These are phyloP conservation scores for Caenorhabditis plicata DNA, from an alignment of 2,888 invertebrate genomes.

Conservation along the genomic window DNA sequence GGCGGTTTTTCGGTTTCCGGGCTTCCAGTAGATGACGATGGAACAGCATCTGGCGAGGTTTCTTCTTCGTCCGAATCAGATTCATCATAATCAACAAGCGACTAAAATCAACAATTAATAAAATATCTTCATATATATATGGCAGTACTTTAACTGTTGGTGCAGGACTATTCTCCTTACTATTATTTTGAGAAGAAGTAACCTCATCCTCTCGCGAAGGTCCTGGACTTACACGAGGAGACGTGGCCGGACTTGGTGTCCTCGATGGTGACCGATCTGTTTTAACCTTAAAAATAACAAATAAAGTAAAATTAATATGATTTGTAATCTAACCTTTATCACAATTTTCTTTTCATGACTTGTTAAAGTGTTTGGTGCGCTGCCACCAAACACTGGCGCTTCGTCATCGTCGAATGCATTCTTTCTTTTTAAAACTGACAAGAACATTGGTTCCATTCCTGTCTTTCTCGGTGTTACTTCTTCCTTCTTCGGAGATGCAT, in stretches of 20 bases:
- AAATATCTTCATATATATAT: too few species aligned
- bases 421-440: slow-evolving; percentile 46
- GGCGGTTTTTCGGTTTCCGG: slow-evolving; percentile 31
- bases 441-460: slow-evolving; percentile 57
- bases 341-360: slow-evolving; percentile 37
- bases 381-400: slow-evolving; percentile 28
- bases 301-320: slow-evolving; percentile 6
- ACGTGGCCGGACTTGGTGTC: slow-evolving; percentile 28
- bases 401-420: slow-evolving; percentile 42
- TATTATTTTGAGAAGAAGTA: slow-evolving; percentile 38
- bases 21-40: slow-evolving; percentile 46
- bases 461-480: slow-evolving; percentile 40
- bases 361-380: slow-evolving; percentile 9
- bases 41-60: slow-evolving; percentile 31
- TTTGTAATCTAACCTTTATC: slow-evolving; percentile 32
- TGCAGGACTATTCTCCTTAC: slow-evolving; percentile 18
- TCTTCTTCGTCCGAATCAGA: slow-evolving; percentile 44
- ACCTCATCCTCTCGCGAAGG: slow-evolving; percentile 48
- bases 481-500: slow-evolving; percentile 25
- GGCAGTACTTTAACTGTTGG: slow-evolving; percentile 19
- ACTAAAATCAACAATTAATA: slow-evolving; percentile 16
- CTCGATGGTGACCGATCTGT: slow-evolving; percentile 30
- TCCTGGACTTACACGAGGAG: slow-evolving; percentile 28
- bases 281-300: slow-evolving; percentile 20
- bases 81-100: slow-evolving; percentile 49